Evolutionary conservation across 2,797 vertebrate species (phyloP).

Genomic region (Phoebastria nigripes): DNA sequence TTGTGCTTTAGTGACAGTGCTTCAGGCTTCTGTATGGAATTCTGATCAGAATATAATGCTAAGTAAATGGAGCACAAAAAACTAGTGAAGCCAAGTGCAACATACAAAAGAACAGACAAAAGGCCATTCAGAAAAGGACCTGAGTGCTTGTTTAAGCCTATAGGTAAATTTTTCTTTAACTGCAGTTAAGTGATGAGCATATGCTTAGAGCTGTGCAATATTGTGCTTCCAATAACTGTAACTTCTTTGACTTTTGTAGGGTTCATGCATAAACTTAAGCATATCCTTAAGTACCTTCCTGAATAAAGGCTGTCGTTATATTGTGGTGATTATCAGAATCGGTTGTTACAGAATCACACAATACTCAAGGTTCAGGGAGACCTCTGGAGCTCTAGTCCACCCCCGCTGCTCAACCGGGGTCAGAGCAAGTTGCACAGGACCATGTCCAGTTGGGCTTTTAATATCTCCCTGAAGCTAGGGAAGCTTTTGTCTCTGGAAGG

Average conservation of each 20-base stretch:
- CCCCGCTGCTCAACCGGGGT: neutral
- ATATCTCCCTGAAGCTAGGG: neutral
- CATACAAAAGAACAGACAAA: neutral
- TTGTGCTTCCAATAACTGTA: neutral
- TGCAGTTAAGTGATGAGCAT: neutral
- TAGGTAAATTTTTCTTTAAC: neutral
- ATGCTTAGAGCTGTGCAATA: neutral
- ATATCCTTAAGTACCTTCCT: neutral
- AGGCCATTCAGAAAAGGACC: neutral
- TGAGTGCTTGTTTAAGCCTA: neutral
- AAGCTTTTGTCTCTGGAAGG: neutral
- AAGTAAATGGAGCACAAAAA: neutral
- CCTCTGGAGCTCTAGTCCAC: neutral
- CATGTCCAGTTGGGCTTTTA: neutral
- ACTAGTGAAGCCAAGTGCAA: neutral
- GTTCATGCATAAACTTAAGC: neutral
- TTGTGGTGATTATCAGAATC: neutral
- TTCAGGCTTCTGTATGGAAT: neutral
- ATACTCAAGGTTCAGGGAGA: neutral
- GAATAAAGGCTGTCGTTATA: neutral
- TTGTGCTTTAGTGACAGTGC: neutral
- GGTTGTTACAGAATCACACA: neutral
- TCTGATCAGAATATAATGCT: neutral
- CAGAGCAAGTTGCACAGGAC: neutral
- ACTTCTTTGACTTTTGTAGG: neutral